Percentiles rank a stretch among this genome's conserved stretches.
Conservation (phyloP, 2,797 vertebrate genomes). For the Dendrocincla fuliginosa region DNA sequence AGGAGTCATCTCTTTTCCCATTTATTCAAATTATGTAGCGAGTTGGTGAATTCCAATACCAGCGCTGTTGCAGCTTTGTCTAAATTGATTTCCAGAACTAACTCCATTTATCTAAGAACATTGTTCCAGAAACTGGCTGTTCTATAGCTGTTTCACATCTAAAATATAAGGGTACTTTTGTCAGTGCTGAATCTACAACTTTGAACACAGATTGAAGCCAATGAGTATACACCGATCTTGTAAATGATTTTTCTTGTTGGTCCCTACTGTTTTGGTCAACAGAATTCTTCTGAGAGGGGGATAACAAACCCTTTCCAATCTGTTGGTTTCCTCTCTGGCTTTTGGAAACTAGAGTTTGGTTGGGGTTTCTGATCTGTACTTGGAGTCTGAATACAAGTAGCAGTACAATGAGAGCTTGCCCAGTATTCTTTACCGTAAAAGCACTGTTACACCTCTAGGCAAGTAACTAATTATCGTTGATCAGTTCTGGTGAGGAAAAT, state of each 20-base stretch:
- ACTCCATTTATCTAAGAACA: slow-evolving; percentile 71
- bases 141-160: slow-evolving; percentile 3
- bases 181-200: neutral
- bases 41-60: slow-evolving; percentile 71
- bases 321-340: neutral
- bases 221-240: neutral
- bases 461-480: slow-evolving; percentile 11
- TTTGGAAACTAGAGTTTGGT: neutral
- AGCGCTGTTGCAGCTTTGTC: slow-evolving; percentile 65
- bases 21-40: slow-evolving; percentile 73
- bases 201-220: neutral
- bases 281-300: neutral
- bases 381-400: neutral
- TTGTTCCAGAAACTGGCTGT: slow-evolving; percentile 49
- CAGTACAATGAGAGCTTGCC: neutral
- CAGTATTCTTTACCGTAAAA: neutral
- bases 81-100: slow-evolving; percentile 74
- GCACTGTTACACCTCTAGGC: neutral
- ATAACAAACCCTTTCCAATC: neutral
- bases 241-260: neutral
- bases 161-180: slow-evolving; percentile 20
- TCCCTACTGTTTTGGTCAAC: neutral
- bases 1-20: slow-evolving; percentile 69
- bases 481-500: slow-evolving; percentile 27
- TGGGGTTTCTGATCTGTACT: neutral